phyloP scores from a whole-genome alignment of 2,797 vertebrate genomes.

The Sciurus carolinensis region DNA sequence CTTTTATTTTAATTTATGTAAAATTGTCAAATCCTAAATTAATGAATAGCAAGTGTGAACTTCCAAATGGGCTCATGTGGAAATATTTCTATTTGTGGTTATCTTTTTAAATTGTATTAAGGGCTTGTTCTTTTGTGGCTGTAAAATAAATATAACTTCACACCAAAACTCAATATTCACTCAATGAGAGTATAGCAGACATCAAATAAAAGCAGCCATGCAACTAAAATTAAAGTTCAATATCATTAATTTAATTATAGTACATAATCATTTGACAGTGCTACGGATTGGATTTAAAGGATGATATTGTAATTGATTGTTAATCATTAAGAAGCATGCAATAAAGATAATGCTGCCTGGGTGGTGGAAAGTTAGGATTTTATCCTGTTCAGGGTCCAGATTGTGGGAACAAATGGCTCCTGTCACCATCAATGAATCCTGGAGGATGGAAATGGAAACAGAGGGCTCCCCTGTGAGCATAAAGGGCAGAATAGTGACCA shows the following conservation, averaged over 20 bases:
- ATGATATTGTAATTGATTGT: conserved; percentile 76
- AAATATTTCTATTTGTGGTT: conserved; percentile 33
- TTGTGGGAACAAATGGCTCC: conserved; percentile 52
- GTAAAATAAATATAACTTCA: conserved; percentile 63
- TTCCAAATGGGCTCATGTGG: background rate
- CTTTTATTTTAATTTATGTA: conserved; percentile 75
- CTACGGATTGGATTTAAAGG: conserved; percentile 73
- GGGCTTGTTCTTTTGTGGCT: background rate
- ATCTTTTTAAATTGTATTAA: background rate
- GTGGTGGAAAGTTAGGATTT: conserved; percentile 1
- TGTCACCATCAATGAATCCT: background rate
- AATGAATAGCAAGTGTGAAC: conserved; percentile 58
- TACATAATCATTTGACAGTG: conserved; percentile 70
- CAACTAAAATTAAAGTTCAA: conserved; percentile 77
- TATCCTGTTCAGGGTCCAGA: conserved; percentile 10
- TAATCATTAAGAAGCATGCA: conserved; percentile 70
- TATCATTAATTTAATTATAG: conserved; percentile 81
- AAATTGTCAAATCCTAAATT: conserved; percentile 72
- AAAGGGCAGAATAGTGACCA: background rate
- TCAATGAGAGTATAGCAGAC: background rate
- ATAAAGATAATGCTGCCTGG: conserved; percentile 65
- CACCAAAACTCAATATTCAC: background rate
- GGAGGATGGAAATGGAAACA: background rate
- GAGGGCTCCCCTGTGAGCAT: background rate
- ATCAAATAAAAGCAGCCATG: conserved; percentile 57